Base-by-base conservation (phyloP, 2,113 vertebrate genomes). In the Orthonyx spaldingii region DNA sequence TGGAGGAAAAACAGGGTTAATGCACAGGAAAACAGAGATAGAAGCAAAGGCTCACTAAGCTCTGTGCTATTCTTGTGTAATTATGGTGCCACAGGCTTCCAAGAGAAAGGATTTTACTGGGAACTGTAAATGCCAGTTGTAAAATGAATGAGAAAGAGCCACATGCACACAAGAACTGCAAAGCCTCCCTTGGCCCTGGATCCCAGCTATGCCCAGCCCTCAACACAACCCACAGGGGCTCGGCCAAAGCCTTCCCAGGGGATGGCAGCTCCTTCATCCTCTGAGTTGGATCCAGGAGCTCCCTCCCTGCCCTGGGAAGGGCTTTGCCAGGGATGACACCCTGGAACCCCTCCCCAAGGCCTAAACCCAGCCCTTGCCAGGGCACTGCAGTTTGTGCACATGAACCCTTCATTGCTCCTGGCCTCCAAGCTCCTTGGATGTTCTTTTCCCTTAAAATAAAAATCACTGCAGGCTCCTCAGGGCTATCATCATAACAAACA, bases 21-120 rank as follows among this genome's bases (percentile, higher is more conserved):
- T 2, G n/a, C 1, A 3, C 44, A 85, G 75, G 57, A 70, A 93
- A 92, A 66, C 76, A 39, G 92, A 63, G 83, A 65, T 65, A 77
- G 66, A 53, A 74, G 75, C 70, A 83, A 83, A 90, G 69, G 41
- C 39, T n/a, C 11, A 3, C 86, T 87, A 46, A 96, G 90, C 84
- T 77, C 56, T 33, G 46, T 32, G 82, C 83, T 94, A 77, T 77
- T 94, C 80, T 59, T 20, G 63, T 55, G 71, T 50, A 53, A 93
- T 93, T 86, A 55, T 1, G 16, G 59, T 61, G 79, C 68, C 88
- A 90, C 77, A 93, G 50, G 92, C 75, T 95, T 74, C 71, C 79
- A 66, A 90, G 92, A 95, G 66, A 93, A 90, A 71, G 76, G 92
- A 70, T 83, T 90, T 92, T 3, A 88, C 75, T 46, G 46, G 86